Conservation (phyloP, 1,140 invertebrate species). For the Armadillidium nasatum region DNA sequence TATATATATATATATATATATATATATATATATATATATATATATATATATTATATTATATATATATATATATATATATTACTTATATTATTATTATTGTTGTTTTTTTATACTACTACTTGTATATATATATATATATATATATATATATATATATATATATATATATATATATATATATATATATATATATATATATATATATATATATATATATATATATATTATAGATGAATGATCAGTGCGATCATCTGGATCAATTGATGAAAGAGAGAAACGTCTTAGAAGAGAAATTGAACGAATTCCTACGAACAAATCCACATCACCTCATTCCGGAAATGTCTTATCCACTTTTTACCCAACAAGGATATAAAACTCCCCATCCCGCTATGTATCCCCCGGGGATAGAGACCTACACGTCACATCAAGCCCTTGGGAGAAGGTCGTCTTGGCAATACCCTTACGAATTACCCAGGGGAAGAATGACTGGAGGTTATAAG, state of each 20-base stretch:
- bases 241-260: not conserved
- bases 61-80: too few relatives aligned
- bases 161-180: conserved; percentile 15
- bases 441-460: not conserved
- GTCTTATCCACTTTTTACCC: not conserved
- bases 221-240: not conserved
- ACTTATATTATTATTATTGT: too few relatives aligned
- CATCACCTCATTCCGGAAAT: not conserved
- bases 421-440: not conserved
- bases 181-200: not conserved
- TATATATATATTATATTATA: not conserved
- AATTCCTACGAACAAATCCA: not conserved
- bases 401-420: not conserved
- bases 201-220: not conserved
- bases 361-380: not conserved
- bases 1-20: not conserved
- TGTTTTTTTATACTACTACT: too few relatives aligned
- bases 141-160: not conserved
- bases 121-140: too few relatives aligned
- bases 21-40: not conserved
- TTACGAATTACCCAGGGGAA: not conserved
- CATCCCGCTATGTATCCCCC: not conserved
- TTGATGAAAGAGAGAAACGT: not conserved
- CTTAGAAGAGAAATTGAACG: not conserved
- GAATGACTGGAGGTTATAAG: not conserved